These are phyloP conservation scores for Chinchilla lanigera DNA, from an alignment of 2,113 vertebrate species.

Conservation along the genomic window DNA sequence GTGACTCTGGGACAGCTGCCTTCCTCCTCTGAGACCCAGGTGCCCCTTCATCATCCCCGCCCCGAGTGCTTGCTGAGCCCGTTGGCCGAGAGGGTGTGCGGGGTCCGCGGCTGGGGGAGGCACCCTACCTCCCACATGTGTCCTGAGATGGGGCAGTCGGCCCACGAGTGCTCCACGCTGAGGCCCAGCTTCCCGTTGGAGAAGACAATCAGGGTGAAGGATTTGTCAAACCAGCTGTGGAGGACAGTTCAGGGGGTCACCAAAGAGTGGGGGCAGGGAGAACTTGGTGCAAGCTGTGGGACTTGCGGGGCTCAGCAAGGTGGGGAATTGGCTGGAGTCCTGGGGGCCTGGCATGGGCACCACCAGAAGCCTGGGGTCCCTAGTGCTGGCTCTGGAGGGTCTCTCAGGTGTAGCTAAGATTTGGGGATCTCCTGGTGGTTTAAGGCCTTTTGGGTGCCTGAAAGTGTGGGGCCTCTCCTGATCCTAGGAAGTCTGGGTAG, in stretches of 20 bases:
- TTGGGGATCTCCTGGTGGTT: background rate
- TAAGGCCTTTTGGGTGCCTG: background rate
- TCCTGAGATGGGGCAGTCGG: constrained; percentile 91
- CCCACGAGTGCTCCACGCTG: constrained; percentile 94
- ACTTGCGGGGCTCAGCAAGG: background rate
- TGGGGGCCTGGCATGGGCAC: background rate
- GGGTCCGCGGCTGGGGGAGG: background rate
- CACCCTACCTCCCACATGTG: constrained; percentile 93
- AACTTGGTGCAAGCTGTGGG: background rate
- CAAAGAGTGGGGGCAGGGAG: fast-evolving
- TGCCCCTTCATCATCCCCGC: background rate
- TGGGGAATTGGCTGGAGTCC: background rate
- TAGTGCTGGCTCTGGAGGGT: background rate
- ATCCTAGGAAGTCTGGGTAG: background rate
- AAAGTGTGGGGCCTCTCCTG: background rate
- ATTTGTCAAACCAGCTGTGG: constrained; percentile 95
- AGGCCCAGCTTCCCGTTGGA: constrained; percentile 93
- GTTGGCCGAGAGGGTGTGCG: background rate
- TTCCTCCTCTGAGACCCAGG: background rate
- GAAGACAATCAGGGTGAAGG: constrained; percentile 91
- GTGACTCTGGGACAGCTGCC: background rate
- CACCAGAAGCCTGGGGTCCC: background rate
- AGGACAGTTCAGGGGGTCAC: background rate
- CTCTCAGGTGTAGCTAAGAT: background rate
- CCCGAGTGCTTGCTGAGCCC: background rate